A percentile compares a stretch with the other conserved stretches of the same genome.
Evolutionary conservation across 2,888 invertebrate species (phyloP).

Genomic region (Pammene fasciana): DNA sequence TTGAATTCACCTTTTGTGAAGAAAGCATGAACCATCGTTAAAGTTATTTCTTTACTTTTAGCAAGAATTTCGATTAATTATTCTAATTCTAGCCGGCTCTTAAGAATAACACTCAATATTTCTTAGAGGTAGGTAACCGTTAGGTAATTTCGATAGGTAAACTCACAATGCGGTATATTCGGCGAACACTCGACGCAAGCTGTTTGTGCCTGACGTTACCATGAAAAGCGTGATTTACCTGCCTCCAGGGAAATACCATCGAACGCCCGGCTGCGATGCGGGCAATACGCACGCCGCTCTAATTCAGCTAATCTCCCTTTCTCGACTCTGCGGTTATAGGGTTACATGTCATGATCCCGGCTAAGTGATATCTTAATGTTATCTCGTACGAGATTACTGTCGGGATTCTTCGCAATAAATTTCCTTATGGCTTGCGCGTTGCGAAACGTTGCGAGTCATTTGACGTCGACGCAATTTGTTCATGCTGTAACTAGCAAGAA

Average conservation of each 20-base stretch:
- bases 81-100: background rate
- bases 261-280: constrained; percentile 65
- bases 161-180: constrained; percentile 45
- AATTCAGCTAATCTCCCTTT: constrained; percentile 70
- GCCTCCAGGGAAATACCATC: constrained; percentile 74
- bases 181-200: constrained; percentile 47
- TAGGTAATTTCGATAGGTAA: constrained; percentile 33
- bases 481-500: constrained; percentile 27
- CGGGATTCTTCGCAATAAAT: constrained; percentile 41
- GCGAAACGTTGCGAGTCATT: constrained; percentile 34
- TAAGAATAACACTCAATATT: constrained; percentile 39
- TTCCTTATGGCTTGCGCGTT: constrained; percentile 39
- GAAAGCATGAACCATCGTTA: no score
- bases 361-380: constrained; percentile 44
- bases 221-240: constrained; percentile 77
- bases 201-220: constrained; percentile 61
- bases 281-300: constrained; percentile 64
- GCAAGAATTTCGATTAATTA: background rate
- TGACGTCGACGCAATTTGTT: constrained; percentile 38
- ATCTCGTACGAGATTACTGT: constrained; percentile 42
- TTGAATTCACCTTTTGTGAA: no score
- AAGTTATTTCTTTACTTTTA: background rate
- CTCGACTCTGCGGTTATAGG: constrained; percentile 39
- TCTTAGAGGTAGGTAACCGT: constrained; percentile 29
- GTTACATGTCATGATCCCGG: constrained; percentile 43